Evolutionary conservation across 2,888 invertebrate species (phyloP).

Genomic region (Tridacna gigas): DNA sequence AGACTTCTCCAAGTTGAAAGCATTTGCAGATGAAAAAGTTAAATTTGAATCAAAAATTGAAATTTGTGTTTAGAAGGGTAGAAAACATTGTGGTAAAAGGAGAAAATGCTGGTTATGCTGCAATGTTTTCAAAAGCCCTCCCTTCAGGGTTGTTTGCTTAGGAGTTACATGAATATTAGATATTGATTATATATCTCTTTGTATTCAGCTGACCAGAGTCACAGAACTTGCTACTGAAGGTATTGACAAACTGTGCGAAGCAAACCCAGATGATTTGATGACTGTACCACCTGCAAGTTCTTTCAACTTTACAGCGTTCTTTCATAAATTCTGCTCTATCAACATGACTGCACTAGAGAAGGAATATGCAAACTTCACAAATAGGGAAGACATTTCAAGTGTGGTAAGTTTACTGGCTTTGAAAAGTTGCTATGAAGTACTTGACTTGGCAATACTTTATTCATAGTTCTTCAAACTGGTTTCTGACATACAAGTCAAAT

Average conservation of each 20-base stretch:
- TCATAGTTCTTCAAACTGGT: too few relatives aligned
- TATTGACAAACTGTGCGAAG: conserved; percentile 64
- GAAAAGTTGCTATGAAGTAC: too few relatives aligned
- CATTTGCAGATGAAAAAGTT: too few relatives aligned
- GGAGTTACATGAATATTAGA: not conserved
- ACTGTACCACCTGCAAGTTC: conserved; percentile 57
- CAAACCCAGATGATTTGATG: conserved; percentile 63
- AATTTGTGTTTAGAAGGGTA: too few relatives aligned
- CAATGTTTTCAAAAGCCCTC: too few relatives aligned
- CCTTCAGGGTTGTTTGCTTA: too few relatives aligned
- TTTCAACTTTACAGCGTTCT: conserved; percentile 64
- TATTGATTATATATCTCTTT: conserved; percentile 1
- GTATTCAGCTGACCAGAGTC: conserved; percentile 50
- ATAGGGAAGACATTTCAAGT: conserved; percentile 23
- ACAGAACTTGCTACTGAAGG: conserved; percentile 48
- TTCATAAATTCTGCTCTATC: conserved; percentile 69
- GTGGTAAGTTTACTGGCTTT: conserved; percentile 30
- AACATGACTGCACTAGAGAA: conserved; percentile 58
- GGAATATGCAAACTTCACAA: conserved; percentile 31
- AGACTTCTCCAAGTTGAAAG: too few relatives aligned
- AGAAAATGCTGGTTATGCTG: too few relatives aligned
- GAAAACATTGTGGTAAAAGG: too few relatives aligned
- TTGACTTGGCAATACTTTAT: too few relatives aligned
- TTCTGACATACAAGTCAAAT: too few relatives aligned
- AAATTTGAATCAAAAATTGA: too few relatives aligned